Percentiles rank a stretch among this genome's conserved stretches.
These are phyloP conservation scores for Conopomorpha cramerella DNA, from an alignment of 1,140 invertebrate genomes.

Conservation along the genomic window DNA sequence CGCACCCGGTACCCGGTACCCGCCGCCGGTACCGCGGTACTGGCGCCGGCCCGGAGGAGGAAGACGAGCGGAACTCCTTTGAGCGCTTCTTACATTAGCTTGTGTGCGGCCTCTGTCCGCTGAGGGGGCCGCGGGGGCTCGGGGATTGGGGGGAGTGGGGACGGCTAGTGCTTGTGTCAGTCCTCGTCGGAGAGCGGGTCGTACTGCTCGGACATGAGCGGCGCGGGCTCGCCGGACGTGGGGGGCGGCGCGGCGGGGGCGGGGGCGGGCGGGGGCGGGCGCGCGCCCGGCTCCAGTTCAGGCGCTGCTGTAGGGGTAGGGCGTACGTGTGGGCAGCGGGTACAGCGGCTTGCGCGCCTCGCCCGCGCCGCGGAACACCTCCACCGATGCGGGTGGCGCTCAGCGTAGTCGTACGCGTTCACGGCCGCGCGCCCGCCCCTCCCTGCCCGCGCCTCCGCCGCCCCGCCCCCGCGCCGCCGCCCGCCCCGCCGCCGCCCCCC, in stretches of 20 bases:
- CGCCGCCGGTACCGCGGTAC: no score
- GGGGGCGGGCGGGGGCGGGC: constrained; percentile 24
- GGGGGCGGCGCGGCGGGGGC: constrained; percentile 46
- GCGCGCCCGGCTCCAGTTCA: no score
- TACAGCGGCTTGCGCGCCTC: background rate
- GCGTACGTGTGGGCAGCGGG: background rate
- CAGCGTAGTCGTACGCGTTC: background rate
- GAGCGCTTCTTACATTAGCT: no score
- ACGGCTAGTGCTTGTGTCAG: constrained; percentile 47
- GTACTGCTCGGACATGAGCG: constrained; percentile 82
- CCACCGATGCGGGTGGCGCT: background rate
- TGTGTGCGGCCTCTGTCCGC: constrained; percentile 13
- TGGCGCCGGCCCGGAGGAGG: constrained; percentile 56
- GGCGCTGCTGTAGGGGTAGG: no score
- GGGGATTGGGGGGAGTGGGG: constrained; percentile 38
- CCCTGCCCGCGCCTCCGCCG: constrained; percentile 6
- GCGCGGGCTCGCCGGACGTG: constrained; percentile 71
- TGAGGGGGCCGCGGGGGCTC: constrained; percentile 73
- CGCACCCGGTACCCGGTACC: no score
- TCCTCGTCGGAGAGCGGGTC: constrained; percentile 88
- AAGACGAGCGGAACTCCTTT: constrained; percentile 55
- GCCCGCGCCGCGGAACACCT: background rate
- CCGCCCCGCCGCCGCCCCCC: background rate
- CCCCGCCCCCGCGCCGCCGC: no score
- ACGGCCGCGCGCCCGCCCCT: constrained; percentile 6